A percentile compares a stretch with the other conserved stretches of the same genome.
These are phyloP conservation scores for Drosophila pseudotakahashii DNA, from an alignment of 2,888 invertebrate species.

Conservation along the genomic window DNA sequence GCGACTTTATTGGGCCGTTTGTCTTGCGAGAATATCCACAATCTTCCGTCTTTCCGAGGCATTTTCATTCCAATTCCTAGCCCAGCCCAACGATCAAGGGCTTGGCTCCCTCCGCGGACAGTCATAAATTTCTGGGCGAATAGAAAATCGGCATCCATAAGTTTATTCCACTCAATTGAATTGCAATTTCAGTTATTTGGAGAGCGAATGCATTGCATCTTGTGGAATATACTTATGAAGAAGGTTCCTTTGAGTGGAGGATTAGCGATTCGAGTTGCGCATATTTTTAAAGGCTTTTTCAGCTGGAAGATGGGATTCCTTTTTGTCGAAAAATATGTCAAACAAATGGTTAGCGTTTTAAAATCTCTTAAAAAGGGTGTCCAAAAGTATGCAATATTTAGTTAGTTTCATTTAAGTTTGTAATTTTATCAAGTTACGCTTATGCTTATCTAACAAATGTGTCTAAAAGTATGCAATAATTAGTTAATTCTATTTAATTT, in stretches of 20 bases:
- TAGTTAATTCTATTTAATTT: too few relatives aligned
- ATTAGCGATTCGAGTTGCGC: conserved; percentile 6
- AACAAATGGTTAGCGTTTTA: too few relatives aligned
- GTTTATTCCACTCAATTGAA: conserved; percentile 78
- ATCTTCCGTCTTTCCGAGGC: background rate
- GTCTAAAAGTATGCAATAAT: too few relatives aligned
- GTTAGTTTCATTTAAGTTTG: too few relatives aligned
- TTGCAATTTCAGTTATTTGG: conserved; percentile 55
- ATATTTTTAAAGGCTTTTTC: background rate
- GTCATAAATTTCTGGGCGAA: conserved; percentile 41
- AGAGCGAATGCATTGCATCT: conserved; percentile 29
- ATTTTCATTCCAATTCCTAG: background rate
- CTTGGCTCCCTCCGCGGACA: background rate
- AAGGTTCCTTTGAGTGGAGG: conserved; percentile 9
- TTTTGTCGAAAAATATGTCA: too few relatives aligned
- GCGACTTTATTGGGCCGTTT: conserved; percentile 51
- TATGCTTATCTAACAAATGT: too few relatives aligned
- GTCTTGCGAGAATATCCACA: conserved; percentile 7
- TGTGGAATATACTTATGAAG: conserved; percentile 9
- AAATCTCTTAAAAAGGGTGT: too few relatives aligned
- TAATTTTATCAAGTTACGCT: too few relatives aligned
- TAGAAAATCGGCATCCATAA: conserved; percentile 52
- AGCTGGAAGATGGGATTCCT: too few relatives aligned
- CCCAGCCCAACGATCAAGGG: conserved; percentile 1
- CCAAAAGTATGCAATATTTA: too few relatives aligned